Conservation (phyloP, 2,113 vertebrate genomes). For the Mastomys natalensis region DNA sequence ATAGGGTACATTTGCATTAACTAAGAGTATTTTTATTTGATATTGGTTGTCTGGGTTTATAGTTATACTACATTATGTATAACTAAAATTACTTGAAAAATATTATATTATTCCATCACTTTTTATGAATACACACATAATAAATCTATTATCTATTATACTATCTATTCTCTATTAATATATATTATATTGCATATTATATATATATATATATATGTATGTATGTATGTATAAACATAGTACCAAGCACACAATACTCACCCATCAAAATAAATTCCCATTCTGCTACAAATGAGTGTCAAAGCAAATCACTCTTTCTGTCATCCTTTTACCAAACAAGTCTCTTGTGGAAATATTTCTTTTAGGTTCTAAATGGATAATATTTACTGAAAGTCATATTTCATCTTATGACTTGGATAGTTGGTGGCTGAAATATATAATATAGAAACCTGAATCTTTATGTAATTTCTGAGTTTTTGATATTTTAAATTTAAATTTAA, state of each 20-base stretch:
- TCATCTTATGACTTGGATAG: not conserved
- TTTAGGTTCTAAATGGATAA: not conserved
- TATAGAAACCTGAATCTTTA: not conserved
- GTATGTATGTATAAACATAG: too few relatives aligned
- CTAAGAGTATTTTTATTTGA: not conserved
- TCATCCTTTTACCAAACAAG: not conserved
- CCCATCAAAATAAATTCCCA: conserved; percentile 5
- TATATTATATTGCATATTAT: too few relatives aligned
- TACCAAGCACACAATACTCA: not conserved
- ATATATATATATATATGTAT: too few relatives aligned
- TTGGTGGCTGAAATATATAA: not conserved
- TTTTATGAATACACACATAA: not conserved
- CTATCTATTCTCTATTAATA: too few relatives aligned
- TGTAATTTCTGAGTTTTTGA: not conserved
- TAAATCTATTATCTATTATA: too few relatives aligned
- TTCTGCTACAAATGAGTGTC: not conserved
- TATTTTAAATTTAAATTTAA: not conserved
- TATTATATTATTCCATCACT: not conserved
- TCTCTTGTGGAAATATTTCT: not conserved
- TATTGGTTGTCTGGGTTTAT: not conserved
- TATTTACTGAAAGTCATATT: not conserved
- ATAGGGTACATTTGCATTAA: not conserved
- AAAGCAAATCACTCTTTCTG: not conserved
- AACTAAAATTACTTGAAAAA: not conserved
- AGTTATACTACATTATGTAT: not conserved